Conservation (phyloP, 2,888 invertebrate species). For the Gibbula magus region DNA sequence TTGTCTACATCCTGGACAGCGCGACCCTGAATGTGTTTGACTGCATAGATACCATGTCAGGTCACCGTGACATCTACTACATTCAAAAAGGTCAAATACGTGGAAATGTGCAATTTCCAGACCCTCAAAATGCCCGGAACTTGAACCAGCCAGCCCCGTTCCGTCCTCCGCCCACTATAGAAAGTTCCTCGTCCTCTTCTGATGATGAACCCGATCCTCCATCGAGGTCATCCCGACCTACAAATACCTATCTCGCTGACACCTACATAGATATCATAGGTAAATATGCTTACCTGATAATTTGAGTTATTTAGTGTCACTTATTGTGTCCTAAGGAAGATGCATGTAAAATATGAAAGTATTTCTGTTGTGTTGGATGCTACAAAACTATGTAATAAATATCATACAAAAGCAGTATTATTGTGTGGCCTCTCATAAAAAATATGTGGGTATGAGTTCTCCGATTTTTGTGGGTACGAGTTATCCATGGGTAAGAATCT, state of each 20-base stretch:
- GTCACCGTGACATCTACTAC: conserved; percentile 23
- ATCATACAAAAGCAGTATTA: no score
- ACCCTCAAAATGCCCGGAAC: not conserved
- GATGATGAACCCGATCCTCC: not conserved
- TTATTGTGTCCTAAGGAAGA: no score
- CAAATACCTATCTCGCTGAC: not conserved
- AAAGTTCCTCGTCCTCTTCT: not conserved
- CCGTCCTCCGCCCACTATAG: not conserved
- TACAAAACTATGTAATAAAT: no score
- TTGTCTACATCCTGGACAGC: conserved; percentile 29
- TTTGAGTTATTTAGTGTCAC: no score
- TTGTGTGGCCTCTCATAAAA: no score
- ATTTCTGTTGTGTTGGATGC: no score
- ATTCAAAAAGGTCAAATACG: conserved; percentile 4
- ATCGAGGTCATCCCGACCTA: not conserved
- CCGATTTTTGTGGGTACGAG: no score
- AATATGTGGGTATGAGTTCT: no score
- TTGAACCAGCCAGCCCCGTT: not conserved
- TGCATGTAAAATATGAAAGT: no score
- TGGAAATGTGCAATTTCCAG: not conserved
- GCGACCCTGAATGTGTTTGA: conserved; percentile 16
- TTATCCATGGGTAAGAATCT: no score
- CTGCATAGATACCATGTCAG: not conserved
- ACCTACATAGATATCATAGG: not conserved
- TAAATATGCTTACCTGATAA: not conserved